Conservation (phyloP, 37 sponge, comb jelly and placozoan genomes). For the Geodia barretti region DNA sequence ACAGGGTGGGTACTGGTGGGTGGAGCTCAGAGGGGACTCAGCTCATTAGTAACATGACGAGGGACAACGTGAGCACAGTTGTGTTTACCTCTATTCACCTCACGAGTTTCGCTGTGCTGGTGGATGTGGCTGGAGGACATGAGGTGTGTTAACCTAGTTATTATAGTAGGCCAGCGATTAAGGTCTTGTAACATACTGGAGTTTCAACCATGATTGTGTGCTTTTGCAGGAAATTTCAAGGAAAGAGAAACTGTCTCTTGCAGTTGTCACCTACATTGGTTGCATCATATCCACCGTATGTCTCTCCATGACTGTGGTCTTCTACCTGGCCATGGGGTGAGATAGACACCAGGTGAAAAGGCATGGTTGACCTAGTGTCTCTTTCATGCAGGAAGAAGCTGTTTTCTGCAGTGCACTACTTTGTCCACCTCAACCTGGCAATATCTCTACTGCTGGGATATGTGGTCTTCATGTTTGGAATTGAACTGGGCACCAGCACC, state of each 20-base stretch:
- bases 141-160: not conserved
- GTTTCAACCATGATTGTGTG: too few relatives aligned
- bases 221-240: not conserved
- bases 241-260: not conserved
- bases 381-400: slow-evolving; percentile 13
- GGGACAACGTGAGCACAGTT: not conserved
- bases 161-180: too few relatives aligned
- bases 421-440: slow-evolving; percentile 13
- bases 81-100: slow-evolving; percentile 11
- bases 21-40: not conserved
- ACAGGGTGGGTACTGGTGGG: not conserved
- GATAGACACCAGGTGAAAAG: too few relatives aligned
- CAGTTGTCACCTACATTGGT: slow-evolving; percentile 10
- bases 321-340: slow-evolving; percentile 8
- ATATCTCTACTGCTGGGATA: slow-evolving; percentile 18
- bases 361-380: too few relatives aligned
- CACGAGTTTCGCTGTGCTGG: slow-evolving; percentile 57
- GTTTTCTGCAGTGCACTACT: slow-evolving; percentile 3
- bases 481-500: slow-evolving; percentile 9
- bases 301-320: not conserved
- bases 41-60: not conserved
- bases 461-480: slow-evolving; percentile 14
- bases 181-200: too few relatives aligned
- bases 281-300: slow-evolving; percentile 3
- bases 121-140: slow-evolving; percentile 40